These are phyloP conservation scores for Acanthochromis polyacanthus DNA, from an alignment of 2,113 vertebrate genomes.

Conservation along the genomic window DNA sequence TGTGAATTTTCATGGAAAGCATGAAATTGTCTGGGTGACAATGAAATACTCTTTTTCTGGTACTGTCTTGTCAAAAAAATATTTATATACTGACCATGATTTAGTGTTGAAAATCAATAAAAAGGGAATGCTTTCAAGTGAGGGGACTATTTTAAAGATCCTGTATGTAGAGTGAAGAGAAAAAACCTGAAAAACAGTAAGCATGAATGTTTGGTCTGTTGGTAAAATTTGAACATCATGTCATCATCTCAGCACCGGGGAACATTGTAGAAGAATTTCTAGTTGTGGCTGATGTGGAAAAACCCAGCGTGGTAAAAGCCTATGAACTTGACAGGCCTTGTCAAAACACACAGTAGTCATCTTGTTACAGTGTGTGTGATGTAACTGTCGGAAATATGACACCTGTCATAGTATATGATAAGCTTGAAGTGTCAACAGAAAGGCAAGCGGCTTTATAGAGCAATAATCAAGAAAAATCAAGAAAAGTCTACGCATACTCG, in stretches of 20 bases:
- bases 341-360: not conserved
- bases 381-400: slow-evolving; percentile 46
- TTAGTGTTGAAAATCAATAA: too few relatives aligned
- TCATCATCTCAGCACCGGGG: not conserved
- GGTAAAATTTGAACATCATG: not conserved
- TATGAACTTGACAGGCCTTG: slow-evolving; percentile 3
- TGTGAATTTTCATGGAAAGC: too few relatives aligned
- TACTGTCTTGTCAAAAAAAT: too few relatives aligned
- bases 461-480: not conserved
- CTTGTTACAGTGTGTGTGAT: slow-evolving; percentile 26
- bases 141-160: not conserved
- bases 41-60: too few relatives aligned
- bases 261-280: not conserved
- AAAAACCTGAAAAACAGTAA: not conserved
- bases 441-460: slow-evolving; percentile 25
- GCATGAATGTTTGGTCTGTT: not conserved
- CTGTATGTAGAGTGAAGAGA: not conserved
- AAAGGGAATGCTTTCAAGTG: too few relatives aligned
- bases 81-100: too few relatives aligned
- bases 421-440: not conserved
- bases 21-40: too few relatives aligned
- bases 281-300: not conserved
- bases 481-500: not conserved
- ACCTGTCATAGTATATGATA: slow-evolving; percentile 28
- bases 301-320: not conserved